Evolutionary conservation across 2,113 vertebrate species (phyloP).

Genomic region (Pygoscelis antarcticus): DNA sequence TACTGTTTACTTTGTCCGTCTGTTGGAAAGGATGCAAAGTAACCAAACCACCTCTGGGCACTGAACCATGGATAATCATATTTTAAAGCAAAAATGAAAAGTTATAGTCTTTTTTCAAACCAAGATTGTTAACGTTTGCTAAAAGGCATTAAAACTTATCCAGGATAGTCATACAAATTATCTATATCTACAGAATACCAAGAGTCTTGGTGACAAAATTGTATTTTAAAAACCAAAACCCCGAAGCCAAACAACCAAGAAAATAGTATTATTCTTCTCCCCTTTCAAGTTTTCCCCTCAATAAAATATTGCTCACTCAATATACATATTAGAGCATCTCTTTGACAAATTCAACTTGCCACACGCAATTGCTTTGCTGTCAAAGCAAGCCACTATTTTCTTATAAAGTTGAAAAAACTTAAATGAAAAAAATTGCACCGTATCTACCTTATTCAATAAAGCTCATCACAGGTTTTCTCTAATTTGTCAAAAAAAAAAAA

Average conservation of each 20-base stretch:
- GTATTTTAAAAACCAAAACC: not conserved
- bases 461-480: not conserved
- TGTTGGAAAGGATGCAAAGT: conserved; percentile 49
- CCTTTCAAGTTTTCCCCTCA: not conserved
- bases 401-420: not conserved
- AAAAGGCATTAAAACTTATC: conserved; percentile 23
- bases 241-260: not conserved
- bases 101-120: conserved; percentile 5
- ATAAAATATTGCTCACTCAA: not conserved
- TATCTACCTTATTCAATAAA: conserved; percentile 22
- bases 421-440: not conserved
- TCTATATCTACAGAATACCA: not conserved
- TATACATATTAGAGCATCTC: not conserved
- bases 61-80: not conserved
- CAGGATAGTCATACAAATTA: conserved; percentile 10
- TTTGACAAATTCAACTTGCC: not conserved
- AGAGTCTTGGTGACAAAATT: not conserved
- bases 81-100: conserved; percentile 18
- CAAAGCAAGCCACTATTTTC: not conserved
- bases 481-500: not conserved
- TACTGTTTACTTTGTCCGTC: conserved; percentile 44
- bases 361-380: not conserved
- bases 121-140: not conserved
- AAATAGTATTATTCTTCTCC: not conserved
- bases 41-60: conserved; percentile 39